Evolutionary conservation across 2,888 invertebrate genomes (phyloP).

Genomic region (Dichetophora obliterata): DNA sequence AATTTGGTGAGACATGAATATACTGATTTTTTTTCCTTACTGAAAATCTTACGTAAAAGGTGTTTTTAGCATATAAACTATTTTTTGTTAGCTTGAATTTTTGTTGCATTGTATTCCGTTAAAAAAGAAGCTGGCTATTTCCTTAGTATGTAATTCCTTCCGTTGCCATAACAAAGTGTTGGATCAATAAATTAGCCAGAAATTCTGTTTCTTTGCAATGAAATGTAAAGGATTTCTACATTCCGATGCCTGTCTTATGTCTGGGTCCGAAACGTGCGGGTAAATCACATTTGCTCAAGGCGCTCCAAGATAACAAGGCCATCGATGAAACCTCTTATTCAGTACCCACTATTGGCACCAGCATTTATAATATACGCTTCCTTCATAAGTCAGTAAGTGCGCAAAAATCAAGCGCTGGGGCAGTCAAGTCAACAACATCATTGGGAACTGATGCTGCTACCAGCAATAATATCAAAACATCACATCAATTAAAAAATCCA

Average conservation of each 20-base stretch:
- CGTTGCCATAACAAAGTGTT: conserved; percentile 20
- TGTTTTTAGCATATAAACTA: too few species aligned
- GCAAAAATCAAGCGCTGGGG: conserved; percentile 40
- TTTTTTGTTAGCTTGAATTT: too few species aligned
- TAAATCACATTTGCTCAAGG: conserved; percentile 83
- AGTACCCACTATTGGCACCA: conserved; percentile 84
- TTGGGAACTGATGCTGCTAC: background rate
- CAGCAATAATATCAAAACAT: conserved; percentile 52
- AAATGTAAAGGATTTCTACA: background rate
- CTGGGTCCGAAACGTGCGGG: conserved; percentile 85
- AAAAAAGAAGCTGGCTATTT: too few species aligned
- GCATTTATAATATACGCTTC: conserved; percentile 78
- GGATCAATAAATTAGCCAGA: background rate
- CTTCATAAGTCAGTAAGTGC: conserved; percentile 59
- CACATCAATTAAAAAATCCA: conserved; percentile 64
- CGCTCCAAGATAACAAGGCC: conserved; percentile 77
- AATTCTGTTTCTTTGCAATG: background rate
- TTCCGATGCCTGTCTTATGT: conserved; percentile 68
- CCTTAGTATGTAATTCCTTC: background rate
- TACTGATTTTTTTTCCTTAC: too few species aligned
- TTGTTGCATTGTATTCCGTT: too few species aligned
- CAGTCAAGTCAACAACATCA: conserved; percentile 38
- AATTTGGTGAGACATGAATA: too few species aligned
- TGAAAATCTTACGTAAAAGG: too few species aligned
- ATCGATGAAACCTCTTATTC: conserved; percentile 84